Conservation (phyloP, 2,113 vertebrate genomes). For the Elgaria multicarinata region DNA sequence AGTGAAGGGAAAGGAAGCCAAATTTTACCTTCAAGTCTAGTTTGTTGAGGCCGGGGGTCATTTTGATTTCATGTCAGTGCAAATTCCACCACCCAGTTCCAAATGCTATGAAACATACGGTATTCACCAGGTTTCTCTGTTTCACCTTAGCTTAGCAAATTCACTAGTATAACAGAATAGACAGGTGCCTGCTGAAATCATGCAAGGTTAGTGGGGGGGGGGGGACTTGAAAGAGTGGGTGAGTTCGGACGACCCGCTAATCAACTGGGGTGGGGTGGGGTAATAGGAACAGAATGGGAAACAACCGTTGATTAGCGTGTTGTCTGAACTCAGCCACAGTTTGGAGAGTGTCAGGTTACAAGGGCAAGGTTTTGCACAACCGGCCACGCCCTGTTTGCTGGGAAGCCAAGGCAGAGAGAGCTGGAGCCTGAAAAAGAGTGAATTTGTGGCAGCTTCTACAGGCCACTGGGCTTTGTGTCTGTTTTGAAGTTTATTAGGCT, state of each 20-base stretch:
- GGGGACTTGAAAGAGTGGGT: background rate
- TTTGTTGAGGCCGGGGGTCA: background rate
- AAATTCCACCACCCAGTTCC: background rate
- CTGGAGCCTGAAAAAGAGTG: background rate
- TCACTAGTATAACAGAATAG: background rate
- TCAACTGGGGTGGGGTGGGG: too few species aligned
- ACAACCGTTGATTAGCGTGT: too few species aligned
- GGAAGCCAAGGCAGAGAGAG: background rate
- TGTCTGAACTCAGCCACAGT: too few species aligned
- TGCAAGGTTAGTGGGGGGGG: background rate
- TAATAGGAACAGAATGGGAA: too few species aligned
- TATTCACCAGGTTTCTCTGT: background rate
- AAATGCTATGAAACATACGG: background rate
- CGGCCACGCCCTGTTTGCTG: background rate
- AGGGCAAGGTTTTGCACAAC: background rate
- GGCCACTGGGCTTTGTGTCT: background rate
- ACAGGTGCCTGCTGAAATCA: background rate
- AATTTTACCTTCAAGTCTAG: constrained; percentile 26
- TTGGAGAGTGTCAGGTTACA: background rate
- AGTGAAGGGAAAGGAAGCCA: constrained; percentile 11
- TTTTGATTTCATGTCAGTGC: constrained; percentile 38
- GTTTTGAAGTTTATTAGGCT: background rate
- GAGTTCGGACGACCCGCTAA: too few species aligned
- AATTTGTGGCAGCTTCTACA: background rate
- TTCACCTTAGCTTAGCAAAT: background rate